Evolutionary conservation across 2,797 vertebrate species (phyloP).

Genomic region (Xenopus petersii): DNA sequence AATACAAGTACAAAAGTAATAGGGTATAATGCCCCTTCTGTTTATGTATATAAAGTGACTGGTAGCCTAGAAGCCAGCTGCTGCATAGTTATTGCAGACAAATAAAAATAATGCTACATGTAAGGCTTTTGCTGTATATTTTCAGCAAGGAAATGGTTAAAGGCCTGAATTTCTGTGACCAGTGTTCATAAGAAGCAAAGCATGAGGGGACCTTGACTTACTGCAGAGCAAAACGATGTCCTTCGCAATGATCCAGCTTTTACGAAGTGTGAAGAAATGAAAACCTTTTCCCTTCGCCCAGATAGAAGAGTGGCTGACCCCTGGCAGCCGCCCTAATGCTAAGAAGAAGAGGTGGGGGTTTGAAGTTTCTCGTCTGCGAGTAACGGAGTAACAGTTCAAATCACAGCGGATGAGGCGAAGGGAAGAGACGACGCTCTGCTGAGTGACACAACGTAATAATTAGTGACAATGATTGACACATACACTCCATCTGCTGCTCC

Average conservation of each 20-base stretch:
- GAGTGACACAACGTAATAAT: slow-evolving; percentile 99
- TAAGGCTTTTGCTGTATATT: neutral
- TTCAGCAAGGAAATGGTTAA: slow-evolving; percentile 13
- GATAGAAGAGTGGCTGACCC: slow-evolving; percentile 72
- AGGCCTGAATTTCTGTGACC: neutral
- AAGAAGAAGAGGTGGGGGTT: slow-evolving; percentile 65
- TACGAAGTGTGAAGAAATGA: slow-evolving; percentile 45
- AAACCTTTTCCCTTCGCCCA: slow-evolving; percentile 50
- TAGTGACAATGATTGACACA: slow-evolving; percentile 99
- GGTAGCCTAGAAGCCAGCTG: no score
- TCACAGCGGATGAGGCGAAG: slow-evolving; percentile 73
- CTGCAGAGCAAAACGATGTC: slow-evolving; percentile 29
- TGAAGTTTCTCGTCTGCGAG: slow-evolving; percentile 71
- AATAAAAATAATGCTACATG: no score
- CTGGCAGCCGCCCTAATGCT: slow-evolving; percentile 64
- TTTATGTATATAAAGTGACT: no score
- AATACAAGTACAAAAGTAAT: no score
- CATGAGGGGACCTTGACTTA: slow-evolving; percentile 18
- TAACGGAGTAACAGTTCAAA: slow-evolving; percentile 83
- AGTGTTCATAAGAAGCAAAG: slow-evolving; percentile 1
- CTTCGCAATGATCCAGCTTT: slow-evolving; percentile 37
- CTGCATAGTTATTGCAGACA: no score
- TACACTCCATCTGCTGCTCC: slow-evolving; percentile 89
- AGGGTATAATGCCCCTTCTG: no score
- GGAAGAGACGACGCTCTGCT: slow-evolving; percentile 87